Evolutionary conservation across 2,888 invertebrate genomes (phyloP), one percentile per base, ranked within the genome.

Genomic region (Rhagophthalmus giganteus): DNA sequence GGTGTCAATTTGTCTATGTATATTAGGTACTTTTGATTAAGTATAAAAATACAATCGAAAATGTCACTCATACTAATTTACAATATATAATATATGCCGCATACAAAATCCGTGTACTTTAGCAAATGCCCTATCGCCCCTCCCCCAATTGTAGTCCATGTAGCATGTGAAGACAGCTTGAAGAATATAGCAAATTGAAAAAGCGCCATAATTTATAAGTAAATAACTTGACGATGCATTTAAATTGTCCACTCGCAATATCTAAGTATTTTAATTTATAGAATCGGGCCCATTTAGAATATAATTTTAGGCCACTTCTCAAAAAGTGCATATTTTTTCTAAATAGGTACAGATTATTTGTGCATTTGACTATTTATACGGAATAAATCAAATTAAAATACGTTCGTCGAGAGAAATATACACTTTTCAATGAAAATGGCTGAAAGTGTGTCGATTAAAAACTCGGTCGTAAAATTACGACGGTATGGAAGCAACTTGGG

Each of bases 91-190:
- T 67, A 69, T 73, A 71, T 67, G 69, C 72, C 72, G 73, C 73
- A 71, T 74, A 74, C 71, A 73, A 73, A 71, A 71, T 70, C 63
- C 72, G 70, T 71, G 65, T 67, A 44, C 54, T 50, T 55, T 64
- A 65, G 68, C 66, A 70, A 67, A 67, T 68, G 67, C 71, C 71
- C 70, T 62, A 70, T 71, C 71, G 72, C 74, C 75, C 74, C 74
- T 73, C 71, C 75, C 73, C 72, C 66, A 61, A 63, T 71, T 67
- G 73, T 73, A 70, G 70, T 73, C 72, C 74, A 71, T 73, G 70
- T 72, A 74, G 74, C 74, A 73, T 74, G 74, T 74, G 74, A 74
- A 74, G 73, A 72, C 74, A 74, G 74, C 74, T 74, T 74, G 73
- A 74, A 72, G 70, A 72, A 67, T n/a, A n/a, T 71, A 73, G 74